These are phyloP conservation scores for Microctonus brassicae DNA, from an alignment of 2,888 invertebrate genomes.

Conservation along the genomic window DNA sequence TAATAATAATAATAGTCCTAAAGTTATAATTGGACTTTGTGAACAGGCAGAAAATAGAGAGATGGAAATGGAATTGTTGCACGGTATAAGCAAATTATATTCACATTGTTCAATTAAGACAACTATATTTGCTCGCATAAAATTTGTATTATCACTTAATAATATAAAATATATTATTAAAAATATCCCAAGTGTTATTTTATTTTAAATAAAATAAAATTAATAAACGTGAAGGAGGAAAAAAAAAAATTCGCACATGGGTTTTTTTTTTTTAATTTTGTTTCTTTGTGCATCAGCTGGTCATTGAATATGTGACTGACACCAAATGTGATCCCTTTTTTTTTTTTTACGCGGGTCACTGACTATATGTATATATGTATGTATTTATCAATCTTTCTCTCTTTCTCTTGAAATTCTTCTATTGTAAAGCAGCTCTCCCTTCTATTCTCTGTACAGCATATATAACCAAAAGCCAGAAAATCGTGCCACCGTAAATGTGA, in stretches of 20 bases:
- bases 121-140: not conserved
- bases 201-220: no score
- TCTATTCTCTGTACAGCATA: not conserved
- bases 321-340: conserved; percentile 30
- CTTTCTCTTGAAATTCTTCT: no score
- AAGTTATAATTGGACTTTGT: conserved; percentile 22
- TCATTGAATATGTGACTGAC: conserved; percentile 36
- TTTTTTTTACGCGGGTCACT: conserved; percentile 31
- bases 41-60: no score
- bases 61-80: not conserved
- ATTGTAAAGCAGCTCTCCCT: no score
- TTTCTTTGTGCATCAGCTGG: no score
- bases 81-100: not conserved
- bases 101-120: not conserved
- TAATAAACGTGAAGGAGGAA: not conserved
- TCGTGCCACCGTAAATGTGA: conserved; percentile 25
- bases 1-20: not conserved
- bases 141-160: no score
- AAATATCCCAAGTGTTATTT: no score
- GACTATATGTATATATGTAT: conserved; percentile 20
- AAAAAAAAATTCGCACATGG: not conserved
- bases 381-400: not conserved
- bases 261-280: no score
- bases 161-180: no score
- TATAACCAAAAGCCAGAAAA: conserved; percentile 5